Base-by-base conservation (phyloP, 2,888 invertebrate genomes). In the Drosophila infuscata region DNA sequence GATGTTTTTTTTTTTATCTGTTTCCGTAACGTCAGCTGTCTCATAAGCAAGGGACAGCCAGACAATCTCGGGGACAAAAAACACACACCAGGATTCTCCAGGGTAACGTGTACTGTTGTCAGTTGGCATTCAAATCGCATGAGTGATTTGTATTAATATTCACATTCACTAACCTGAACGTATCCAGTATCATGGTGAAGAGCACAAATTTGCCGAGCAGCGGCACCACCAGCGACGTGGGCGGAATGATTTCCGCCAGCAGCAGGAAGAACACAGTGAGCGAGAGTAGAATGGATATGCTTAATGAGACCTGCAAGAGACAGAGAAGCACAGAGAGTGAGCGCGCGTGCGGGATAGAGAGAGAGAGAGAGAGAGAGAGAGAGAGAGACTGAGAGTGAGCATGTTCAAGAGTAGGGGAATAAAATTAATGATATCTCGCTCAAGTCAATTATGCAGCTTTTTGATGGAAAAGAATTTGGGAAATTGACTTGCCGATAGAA, bases 211-310 rank as follows among this genome's bases (percentile, higher is more conserved):
- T 98, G 92, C 98, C 98, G 89, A 98, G 96, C 87, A 98, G 95
- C 84, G 98, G 98, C 92, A 98, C 98, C 91, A 98, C 98, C 91
- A 98, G 95, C 87, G 98, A 98, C 65, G 98, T 98, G 87, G 98
- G 98, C 89, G 97, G 97, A 94, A 97, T 97, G 92, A 97, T 97
- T 94, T 97, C 97, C 92, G 96, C 96, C 93, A 97, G 94, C 93
- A 98, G 96, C 94, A 98, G 95, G 96, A 98, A 98, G 96, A 98
- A 98, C 95, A 98, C 98, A 93, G 98, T 98, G 93, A 98, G 95
- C 92, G 98, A 98, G 93, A 98, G 96, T 93, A 98, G 95, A 94
- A 98, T 98, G 92, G 97, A 98, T 94, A 98, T 98, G 91, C 98
- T 98, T 93, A 99, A 95, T 93, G 98, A 98, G 94, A 99, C 99